phyloP scores from a whole-genome alignment of 2,113 vertebrate genomes.

The Pogonocichla stellata region DNA sequence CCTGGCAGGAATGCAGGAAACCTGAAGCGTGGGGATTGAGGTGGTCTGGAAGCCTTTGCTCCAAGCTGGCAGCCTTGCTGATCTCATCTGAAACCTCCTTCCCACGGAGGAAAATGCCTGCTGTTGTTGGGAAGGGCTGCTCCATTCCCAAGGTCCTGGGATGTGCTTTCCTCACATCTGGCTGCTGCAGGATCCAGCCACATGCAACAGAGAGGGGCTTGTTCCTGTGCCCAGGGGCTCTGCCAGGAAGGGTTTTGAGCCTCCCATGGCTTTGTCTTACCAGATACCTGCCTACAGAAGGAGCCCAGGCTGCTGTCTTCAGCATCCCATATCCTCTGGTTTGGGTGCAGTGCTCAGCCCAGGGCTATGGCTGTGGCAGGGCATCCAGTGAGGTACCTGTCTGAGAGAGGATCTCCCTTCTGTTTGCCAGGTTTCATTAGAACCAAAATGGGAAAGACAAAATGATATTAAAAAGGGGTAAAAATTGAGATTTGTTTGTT shows the following conservation, averaged over 20 bases:
- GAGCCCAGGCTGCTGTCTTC: not conserved
- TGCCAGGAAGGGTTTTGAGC: not conserved
- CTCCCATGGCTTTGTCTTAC: not conserved
- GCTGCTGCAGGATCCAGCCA: not conserved
- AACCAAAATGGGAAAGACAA: not conserved
- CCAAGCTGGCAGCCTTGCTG: not conserved
- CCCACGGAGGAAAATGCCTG: not conserved
- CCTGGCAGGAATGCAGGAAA: not conserved
- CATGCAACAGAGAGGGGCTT: not conserved
- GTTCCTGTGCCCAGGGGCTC: not conserved
- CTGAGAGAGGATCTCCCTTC: not conserved
- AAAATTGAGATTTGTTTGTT: not conserved
- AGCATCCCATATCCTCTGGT: not conserved
- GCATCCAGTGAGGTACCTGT: not conserved
- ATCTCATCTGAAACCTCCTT: not conserved
- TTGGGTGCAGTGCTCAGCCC: not conserved
- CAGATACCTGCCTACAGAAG: not conserved
- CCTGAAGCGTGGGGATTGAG: rapidly evolving
- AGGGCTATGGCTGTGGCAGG: not conserved
- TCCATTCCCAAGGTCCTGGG: not conserved
- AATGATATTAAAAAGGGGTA: too few relatives aligned
- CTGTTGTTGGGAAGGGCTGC: not conserved
- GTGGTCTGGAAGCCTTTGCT: not conserved
- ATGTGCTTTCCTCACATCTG: not conserved
- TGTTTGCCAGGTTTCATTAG: not conserved